phyloP scores from a whole-genome alignment of 2,797 vertebrate species.

The Cuniculus paca region DNA sequence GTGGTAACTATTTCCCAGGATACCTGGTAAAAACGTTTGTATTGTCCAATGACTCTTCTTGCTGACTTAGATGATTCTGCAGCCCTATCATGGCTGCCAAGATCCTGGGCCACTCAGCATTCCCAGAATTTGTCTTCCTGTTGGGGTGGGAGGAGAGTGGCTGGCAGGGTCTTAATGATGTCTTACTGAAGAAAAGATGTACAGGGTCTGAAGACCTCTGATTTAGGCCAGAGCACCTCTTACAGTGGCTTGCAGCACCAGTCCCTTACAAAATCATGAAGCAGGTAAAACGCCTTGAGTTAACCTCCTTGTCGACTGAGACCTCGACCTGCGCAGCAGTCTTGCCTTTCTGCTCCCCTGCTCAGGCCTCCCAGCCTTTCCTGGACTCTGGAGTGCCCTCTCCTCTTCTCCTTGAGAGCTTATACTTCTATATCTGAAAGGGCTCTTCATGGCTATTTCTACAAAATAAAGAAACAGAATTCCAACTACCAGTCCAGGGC shows the following conservation, averaged over 20 bases:
- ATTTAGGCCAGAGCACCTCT: background rate
- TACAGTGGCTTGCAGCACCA: background rate
- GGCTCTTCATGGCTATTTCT: background rate
- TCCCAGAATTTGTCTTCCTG: background rate
- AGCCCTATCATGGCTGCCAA: accelerated
- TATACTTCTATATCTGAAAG: background rate
- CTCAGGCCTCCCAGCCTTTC: background rate
- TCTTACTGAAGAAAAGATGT: background rate
- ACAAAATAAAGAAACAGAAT: background rate
- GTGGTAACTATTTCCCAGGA: background rate
- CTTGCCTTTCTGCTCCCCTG: background rate
- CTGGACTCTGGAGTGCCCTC: background rate
- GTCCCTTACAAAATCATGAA: background rate
- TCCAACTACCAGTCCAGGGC: background rate
- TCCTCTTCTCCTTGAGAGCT: background rate
- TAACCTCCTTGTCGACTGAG: background rate
- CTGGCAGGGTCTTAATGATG: background rate
- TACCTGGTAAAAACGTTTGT: slow-evolving; percentile 14
- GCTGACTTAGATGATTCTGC: background rate
- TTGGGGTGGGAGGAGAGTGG: background rate
- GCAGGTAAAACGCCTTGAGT: background rate
- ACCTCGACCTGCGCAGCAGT: no score
- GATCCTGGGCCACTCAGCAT: background rate
- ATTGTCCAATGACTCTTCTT: background rate
- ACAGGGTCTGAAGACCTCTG: background rate